Evolutionary conservation across 1,140 invertebrate species (phyloP).

Genomic region (Drosophila nasuta): DNA sequence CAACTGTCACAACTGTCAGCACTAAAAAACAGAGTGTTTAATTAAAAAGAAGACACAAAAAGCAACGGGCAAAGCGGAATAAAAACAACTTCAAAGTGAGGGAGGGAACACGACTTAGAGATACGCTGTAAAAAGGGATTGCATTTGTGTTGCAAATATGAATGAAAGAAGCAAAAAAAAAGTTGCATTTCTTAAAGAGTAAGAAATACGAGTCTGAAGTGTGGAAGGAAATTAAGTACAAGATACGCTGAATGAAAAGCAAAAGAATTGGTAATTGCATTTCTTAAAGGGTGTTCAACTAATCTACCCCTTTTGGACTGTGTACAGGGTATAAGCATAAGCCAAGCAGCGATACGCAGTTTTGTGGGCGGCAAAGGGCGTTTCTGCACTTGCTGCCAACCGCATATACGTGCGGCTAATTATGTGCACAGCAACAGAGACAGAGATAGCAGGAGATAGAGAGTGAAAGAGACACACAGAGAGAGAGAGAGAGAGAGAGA

Average conservation of each 20-base stretch:
- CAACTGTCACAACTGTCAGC: constrained; percentile 46
- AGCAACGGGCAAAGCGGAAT: constrained; percentile 18
- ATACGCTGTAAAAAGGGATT: neutral
- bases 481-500: neutral
- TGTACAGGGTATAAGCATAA: constrained; percentile 26
- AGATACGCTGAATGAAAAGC: too few relatives aligned
- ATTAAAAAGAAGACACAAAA: constrained; percentile 49
- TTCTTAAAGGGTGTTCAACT: neutral
- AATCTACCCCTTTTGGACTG: neutral
- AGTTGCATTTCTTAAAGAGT: too few relatives aligned
- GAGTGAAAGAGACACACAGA: constrained; percentile 8
- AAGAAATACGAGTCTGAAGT: too few relatives aligned
- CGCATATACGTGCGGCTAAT: constrained; percentile 66
- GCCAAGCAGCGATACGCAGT: constrained; percentile 41
- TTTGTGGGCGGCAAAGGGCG: constrained; percentile 46
- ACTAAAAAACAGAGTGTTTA: constrained; percentile 42
- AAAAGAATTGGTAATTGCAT: neutral
- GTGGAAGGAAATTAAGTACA: too few relatives aligned
- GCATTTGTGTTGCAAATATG: too few relatives aligned
- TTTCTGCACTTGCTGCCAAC: constrained; percentile 49
- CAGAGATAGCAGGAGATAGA: constrained; percentile 4
- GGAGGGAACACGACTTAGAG: neutral
- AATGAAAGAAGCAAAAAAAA: too few relatives aligned
- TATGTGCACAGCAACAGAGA: constrained; percentile 53
- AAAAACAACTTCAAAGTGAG: constrained; percentile 34